Evolutionary conservation across 2,797 vertebrate genomes (phyloP).

Genomic region (Petrocephalus schoutedeni): DNA sequence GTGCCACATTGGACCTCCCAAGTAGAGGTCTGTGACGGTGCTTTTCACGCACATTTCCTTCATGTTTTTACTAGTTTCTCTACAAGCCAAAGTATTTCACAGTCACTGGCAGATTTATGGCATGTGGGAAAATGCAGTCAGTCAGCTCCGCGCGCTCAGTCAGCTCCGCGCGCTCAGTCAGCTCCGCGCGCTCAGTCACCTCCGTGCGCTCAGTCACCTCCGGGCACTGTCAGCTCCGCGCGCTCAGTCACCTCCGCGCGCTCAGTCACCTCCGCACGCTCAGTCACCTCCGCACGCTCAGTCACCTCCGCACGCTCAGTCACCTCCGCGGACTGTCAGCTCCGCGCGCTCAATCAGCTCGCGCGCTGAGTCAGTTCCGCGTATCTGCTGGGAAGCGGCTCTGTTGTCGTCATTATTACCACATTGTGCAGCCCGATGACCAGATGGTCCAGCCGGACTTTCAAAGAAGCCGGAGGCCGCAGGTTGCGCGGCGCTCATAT

Average conservation of each 20-base stretch:
- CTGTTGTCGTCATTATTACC: background rate
- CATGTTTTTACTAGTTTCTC: background rate
- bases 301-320: no score
- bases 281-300: no score
- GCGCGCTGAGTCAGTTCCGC: background rate
- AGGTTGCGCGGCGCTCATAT: background rate
- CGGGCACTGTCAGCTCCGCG: no score
- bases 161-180: background rate
- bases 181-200: background rate
- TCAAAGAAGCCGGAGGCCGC: background rate
- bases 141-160: background rate
- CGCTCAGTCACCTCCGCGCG: no score
- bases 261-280: no score
- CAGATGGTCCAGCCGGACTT: background rate
- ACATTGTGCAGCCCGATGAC: background rate
- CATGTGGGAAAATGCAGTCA: background rate
- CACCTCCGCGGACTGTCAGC: no score
- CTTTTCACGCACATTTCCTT: background rate
- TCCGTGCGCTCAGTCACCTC: no score
- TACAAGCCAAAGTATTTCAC: background rate
- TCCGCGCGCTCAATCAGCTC: no score
- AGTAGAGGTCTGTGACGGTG: background rate
- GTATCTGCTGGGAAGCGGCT: background rate
- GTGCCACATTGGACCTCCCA: background rate
- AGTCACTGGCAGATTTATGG: background rate